Percentiles rank a stretch among this genome's conserved stretches.
Conservation (phyloP, 2,888 invertebrate species). For the Idaea aversata region DNA sequence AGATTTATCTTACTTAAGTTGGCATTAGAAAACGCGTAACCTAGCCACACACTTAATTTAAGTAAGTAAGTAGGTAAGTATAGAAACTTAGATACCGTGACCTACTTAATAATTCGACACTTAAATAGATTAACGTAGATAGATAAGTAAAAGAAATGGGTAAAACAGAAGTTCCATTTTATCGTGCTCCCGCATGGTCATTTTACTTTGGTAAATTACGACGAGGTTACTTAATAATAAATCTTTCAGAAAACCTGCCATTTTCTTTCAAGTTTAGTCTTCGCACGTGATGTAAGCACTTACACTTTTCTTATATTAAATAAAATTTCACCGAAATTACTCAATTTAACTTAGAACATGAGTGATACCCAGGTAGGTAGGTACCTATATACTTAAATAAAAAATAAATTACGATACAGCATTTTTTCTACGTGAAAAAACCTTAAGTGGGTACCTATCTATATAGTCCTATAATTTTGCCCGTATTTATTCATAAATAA, state of each 20-base stretch:
- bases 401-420: too few species aligned
- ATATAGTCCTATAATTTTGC: too few species aligned
- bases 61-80: not conserved
- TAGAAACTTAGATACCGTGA: not conserved
- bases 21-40: not conserved
- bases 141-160: not conserved
- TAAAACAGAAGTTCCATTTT: not conserved
- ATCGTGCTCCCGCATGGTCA: not conserved
- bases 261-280: too few species aligned
- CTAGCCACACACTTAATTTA: not conserved
- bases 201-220: not conserved
- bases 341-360: too few species aligned
- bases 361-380: too few species aligned
- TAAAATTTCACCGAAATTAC: too few species aligned
- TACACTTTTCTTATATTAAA: too few species aligned
- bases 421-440: too few species aligned
- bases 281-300: too few species aligned
- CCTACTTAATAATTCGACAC: conserved; percentile 1
- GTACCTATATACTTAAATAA: too few species aligned
- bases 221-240: not conserved
- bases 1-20: not conserved
- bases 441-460: too few species aligned
- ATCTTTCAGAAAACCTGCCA: not conserved
- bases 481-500: too few species aligned
- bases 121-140: not conserved